Percentiles rank a stretch among this genome's conserved stretches.
phyloP scores from a whole-genome alignment of 2,113 vertebrate species.

The Archocentrus centrarchus region DNA sequence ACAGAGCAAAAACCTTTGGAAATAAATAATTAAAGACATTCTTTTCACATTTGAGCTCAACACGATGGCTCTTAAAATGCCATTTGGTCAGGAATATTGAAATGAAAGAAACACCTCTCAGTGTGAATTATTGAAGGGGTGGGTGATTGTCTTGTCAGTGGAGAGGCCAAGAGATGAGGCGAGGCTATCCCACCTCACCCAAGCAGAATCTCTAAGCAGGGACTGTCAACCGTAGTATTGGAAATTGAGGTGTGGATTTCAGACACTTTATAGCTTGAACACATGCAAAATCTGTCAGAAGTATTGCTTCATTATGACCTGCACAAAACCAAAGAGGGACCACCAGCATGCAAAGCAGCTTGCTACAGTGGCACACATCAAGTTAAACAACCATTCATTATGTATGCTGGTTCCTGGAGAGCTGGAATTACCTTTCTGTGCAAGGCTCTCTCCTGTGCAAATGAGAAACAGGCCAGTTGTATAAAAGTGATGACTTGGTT shows the following conservation, averaged over 20 bases:
- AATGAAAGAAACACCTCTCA: constrained; percentile 67
- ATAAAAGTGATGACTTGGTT: constrained; percentile 16
- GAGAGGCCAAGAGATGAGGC: neutral
- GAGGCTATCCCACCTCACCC: neutral
- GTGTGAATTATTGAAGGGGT: constrained; percentile 62
- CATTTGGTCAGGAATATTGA: constrained; percentile 55
- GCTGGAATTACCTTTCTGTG: constrained; percentile 33
- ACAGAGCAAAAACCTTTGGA: constrained; percentile 36
- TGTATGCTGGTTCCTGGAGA: constrained; percentile 40
- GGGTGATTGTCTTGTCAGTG: constrained; percentile 34
- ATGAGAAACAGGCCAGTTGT: neutral
- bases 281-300: constrained; percentile 53
- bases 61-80: constrained; percentile 61
- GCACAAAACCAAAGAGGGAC: neutral
- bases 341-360: constrained; percentile 54
- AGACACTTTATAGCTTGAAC: constrained; percentile 17
- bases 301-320: constrained; percentile 49
- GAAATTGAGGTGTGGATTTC: constrained; percentile 28
- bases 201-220: constrained; percentile 3
- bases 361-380: constrained; percentile 22
- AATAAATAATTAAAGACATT: constrained; percentile 69
- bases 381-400: constrained; percentile 47
- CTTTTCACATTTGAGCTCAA: constrained; percentile 34
- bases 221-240: neutral
- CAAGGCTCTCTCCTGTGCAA: constrained; percentile 13